These are phyloP conservation scores for Globia sparganii DNA, from an alignment of 2,888 invertebrate genomes.

Conservation along the genomic window DNA sequence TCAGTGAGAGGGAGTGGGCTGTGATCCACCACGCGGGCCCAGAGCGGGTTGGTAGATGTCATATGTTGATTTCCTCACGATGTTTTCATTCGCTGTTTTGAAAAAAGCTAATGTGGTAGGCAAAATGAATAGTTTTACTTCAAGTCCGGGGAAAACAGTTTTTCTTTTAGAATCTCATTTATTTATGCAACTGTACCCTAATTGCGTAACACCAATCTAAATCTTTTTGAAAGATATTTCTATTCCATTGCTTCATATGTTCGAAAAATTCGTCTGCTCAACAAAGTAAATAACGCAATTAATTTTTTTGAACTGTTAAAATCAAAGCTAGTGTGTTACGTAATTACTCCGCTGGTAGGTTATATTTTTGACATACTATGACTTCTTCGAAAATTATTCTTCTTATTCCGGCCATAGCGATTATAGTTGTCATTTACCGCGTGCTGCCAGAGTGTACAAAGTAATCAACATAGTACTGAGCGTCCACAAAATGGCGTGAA, in stretches of 20 bases:
- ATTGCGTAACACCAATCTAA: neutral
- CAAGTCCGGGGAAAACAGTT: neutral
- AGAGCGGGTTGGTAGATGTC: too few species aligned
- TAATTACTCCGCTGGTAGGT: neutral
- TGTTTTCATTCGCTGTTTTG: neutral
- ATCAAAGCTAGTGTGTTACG: neutral
- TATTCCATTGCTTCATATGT: too few species aligned
- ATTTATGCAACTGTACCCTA: neutral
- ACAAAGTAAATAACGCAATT: neutral
- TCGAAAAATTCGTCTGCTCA: too few species aligned
- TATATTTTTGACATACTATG: neutral
- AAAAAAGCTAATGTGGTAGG: neutral
- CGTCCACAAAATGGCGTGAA: conserved; percentile 62
- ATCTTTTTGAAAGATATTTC: neutral
- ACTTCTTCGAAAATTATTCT: neutral
- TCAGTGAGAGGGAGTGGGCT: too few species aligned
- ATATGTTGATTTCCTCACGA: too few species aligned
- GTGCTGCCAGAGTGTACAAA: conserved; percentile 31
- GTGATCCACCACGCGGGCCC: too few species aligned
- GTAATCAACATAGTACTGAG: conserved; percentile 62
- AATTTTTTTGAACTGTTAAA: neutral
- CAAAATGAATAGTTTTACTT: neutral
- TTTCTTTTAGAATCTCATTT: neutral
- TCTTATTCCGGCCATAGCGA: neutral
- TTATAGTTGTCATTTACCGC: conserved; percentile 26